Conservation (phyloP, 92 coral and sea anemone genomes). For the Zoanthus sociatus region DNA sequence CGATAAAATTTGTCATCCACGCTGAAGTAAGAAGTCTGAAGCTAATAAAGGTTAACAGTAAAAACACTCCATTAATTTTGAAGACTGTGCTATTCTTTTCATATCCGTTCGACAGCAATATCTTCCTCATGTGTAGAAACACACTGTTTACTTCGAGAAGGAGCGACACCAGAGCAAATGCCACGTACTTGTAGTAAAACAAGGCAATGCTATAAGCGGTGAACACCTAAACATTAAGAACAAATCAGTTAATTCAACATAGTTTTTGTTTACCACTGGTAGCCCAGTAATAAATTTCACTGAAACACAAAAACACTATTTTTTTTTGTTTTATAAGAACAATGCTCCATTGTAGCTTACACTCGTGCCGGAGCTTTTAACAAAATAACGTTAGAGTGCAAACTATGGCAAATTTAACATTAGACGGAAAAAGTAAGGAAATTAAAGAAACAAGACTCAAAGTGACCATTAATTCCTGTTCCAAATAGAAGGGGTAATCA, state of each 20-base stretch:
- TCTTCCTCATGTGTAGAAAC: constrained; percentile 36
- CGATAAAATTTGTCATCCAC: constrained; percentile 50
- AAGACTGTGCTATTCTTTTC: constrained; percentile 27
- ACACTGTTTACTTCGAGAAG: constrained; percentile 46
- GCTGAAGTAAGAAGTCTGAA: constrained; percentile 50
- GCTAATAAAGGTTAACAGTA: constrained; percentile 30
- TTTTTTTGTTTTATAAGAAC: too few species aligned
- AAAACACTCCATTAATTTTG: constrained; percentile 43
- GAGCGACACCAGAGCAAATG: constrained; percentile 32
- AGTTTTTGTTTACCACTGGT: neutral
- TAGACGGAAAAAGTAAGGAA: too few species aligned
- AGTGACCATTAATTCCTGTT: too few species aligned
- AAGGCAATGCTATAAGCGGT: constrained; percentile 35
- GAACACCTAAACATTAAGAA: neutral
- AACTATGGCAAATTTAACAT: too few species aligned
- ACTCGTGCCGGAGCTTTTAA: too few species aligned
- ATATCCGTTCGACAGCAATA: constrained; percentile 42
- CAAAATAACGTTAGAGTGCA: too few species aligned
- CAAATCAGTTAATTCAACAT: neutral
- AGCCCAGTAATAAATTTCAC: too few species aligned
- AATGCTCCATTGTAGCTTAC: too few species aligned
- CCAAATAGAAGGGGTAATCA: too few species aligned
- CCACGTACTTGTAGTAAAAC: constrained; percentile 25
- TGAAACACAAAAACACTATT: too few species aligned
- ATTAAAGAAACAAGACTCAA: too few species aligned